phyloP scores from a whole-genome alignment of 2,797 vertebrate genomes.

The Vespertilio murinus region DNA sequence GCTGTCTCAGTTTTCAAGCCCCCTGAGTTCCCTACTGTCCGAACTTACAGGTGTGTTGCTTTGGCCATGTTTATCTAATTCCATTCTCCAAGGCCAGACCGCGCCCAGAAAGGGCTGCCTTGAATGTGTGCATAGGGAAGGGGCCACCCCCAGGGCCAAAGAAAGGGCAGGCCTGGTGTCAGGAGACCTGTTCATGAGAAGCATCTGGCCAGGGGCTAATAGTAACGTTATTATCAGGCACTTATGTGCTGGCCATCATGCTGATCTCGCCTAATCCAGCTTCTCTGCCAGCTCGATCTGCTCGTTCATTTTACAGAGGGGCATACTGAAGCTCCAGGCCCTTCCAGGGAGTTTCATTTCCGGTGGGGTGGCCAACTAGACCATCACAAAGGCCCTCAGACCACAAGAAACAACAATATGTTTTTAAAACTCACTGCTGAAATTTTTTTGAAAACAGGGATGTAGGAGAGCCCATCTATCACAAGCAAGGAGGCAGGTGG shows the following conservation, averaged over 20 bases:
- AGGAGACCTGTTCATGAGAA: neutral
- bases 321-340: neutral
- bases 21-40: neutral
- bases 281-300: neutral
- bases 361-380: neutral
- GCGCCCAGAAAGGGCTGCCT: neutral
- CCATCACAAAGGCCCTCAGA: neutral
- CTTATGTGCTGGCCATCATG: neutral
- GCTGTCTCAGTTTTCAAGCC: neutral
- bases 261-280: neutral
- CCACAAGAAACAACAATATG: neutral
- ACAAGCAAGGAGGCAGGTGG: neutral
- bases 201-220: neutral
- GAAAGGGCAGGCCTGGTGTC: neutral
- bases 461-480: neutral
- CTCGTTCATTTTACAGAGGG: neutral
- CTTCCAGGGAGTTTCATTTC: neutral
- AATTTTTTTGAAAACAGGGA: neutral
- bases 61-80: neutral
- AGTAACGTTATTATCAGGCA: neutral
- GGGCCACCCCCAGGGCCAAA: neutral
- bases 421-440: neutral
- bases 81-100: neutral
- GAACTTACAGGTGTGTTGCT: neutral
- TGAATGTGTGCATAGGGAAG: neutral